Conservation (phyloP, 2,888 invertebrate genomes). For the Rhodophaea formosa region DNA sequence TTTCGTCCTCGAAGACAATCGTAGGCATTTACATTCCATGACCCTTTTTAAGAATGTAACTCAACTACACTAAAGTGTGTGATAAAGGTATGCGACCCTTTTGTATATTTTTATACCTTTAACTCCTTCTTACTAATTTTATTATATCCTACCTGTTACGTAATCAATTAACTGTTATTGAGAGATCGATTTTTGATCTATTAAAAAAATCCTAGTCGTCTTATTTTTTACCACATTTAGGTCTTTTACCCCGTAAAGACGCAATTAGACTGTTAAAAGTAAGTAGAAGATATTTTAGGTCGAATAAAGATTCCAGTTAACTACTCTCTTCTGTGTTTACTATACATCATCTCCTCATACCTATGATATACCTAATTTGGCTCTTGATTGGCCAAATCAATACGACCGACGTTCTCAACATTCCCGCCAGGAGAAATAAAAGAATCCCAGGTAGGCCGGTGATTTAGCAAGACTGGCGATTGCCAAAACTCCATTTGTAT, state of each 20-base stretch:
- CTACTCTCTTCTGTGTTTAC: too few species aligned
- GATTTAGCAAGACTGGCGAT: conserved; percentile 11
- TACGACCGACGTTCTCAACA: neutral
- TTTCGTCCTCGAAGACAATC: neutral
- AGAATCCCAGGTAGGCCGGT: conserved; percentile 6
- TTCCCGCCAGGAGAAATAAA: conserved; percentile 4
- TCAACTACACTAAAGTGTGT: neutral
- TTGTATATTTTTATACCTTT: neutral
- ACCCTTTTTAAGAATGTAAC: neutral
- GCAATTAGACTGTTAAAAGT: too few species aligned
- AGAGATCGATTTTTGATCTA: too few species aligned
- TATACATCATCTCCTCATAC: neutral
- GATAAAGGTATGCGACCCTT: neutral
- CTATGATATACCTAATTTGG: neutral
- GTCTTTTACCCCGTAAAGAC: too few species aligned
- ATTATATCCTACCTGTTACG: too few species aligned
- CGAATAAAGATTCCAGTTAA: too few species aligned
- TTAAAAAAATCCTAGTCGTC: too few species aligned
- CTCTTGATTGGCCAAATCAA: neutral
- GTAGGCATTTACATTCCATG: neutral
- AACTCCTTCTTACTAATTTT: neutral
- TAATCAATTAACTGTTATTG: too few species aligned
- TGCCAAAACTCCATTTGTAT: conserved; percentile 24
- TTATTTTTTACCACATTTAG: too few species aligned
- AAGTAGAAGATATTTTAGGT: too few species aligned